Conservation (phyloP, 2,113 vertebrate genomes). For the Oceanodroma tethys region DNA sequence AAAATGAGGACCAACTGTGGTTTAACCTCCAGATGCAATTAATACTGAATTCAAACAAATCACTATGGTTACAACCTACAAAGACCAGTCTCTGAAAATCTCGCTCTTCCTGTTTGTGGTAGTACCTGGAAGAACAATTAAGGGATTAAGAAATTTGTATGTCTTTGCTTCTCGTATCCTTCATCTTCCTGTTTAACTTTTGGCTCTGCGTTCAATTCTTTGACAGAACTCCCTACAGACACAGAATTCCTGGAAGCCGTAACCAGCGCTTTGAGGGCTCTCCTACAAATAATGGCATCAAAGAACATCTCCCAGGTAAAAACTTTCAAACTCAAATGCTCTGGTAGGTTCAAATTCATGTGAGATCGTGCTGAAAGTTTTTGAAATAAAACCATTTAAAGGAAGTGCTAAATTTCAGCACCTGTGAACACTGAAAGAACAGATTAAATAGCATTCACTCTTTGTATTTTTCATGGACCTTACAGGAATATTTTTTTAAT, state of each 20-base stretch:
- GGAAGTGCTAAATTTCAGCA: not conserved
- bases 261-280: constrained; percentile 89
- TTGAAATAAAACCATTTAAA: not conserved
- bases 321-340: constrained; percentile 5
- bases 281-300: constrained; percentile 91
- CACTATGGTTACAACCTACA: not conserved
- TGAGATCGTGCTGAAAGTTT: not conserved
- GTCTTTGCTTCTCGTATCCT: not conserved
- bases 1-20: not conserved
- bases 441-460: not conserved
- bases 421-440: not conserved
- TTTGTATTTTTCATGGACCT: not conserved
- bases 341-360: not conserved
- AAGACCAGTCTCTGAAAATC: not conserved
- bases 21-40: not conserved
- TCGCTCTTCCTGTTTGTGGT: not conserved
- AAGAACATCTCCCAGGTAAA: constrained; percentile 91
- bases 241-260: constrained; percentile 92
- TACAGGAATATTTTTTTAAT: not conserved
- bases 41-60: not conserved
- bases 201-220: constrained; percentile 45
- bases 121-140: not conserved
- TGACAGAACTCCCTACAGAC: constrained; percentile 83
- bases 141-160: constrained; percentile 5
- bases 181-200: not conserved